phyloP scores from a whole-genome alignment of 2,113 vertebrate genomes.

The Urocitellus parryii region DNA sequence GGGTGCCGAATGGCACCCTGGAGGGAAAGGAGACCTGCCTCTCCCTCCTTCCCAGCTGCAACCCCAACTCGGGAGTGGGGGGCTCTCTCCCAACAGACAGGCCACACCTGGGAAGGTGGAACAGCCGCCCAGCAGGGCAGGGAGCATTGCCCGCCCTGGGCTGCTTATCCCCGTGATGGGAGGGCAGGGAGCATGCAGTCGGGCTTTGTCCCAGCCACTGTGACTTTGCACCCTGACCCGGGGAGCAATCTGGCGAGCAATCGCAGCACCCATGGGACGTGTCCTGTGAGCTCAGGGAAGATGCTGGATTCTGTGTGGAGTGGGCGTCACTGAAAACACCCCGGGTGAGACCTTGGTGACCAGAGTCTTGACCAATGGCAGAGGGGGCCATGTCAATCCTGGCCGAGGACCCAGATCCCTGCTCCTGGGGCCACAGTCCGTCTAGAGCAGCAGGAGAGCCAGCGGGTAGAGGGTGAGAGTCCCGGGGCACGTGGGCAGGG shows the following conservation, averaged over 20 bases:
- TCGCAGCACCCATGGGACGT: rapidly evolving
- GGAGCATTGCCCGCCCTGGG: rapidly evolving
- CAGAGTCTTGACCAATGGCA: background rate
- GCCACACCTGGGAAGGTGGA: background rate
- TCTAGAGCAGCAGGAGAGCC: rapidly evolving
- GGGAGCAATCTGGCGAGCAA: rapidly evolving
- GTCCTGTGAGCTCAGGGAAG: background rate
- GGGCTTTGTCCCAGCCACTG: rapidly evolving
- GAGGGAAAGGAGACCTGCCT: background rate
- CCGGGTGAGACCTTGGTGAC: rapidly evolving
- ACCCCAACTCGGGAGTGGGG: rapidly evolving
- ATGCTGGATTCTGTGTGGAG: too few relatives aligned
- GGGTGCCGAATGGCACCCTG: background rate
- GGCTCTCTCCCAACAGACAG: background rate
- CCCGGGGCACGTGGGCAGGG: background rate
- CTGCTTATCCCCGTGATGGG: background rate
- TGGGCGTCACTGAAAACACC: background rate
- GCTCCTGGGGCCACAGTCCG: rapidly evolving
- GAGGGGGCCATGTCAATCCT: background rate
- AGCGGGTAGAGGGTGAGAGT: background rate
- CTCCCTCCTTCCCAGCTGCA: background rate
- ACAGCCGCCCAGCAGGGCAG: too few relatives aligned
- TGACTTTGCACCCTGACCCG: rapidly evolving
- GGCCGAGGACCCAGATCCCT: background rate
- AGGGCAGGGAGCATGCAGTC: background rate